These are phyloP conservation scores for Perizoma flavofasciatum DNA, from an alignment of 2,888 invertebrate genomes.

Conservation along the genomic window DNA sequence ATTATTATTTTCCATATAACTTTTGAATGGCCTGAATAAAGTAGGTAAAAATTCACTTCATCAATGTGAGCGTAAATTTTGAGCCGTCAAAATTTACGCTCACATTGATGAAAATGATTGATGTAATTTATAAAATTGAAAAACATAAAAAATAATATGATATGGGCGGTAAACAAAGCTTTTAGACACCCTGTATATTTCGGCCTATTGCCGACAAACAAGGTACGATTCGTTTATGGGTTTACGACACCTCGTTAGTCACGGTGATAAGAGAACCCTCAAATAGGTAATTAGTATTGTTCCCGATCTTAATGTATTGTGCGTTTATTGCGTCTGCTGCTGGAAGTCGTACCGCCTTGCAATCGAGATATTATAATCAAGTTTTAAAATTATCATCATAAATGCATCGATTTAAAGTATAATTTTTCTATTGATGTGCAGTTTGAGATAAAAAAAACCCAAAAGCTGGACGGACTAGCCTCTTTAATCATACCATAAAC, in stretches of 20 bases:
- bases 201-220: conserved; percentile 59
- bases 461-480: no score
- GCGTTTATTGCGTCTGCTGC: conserved; percentile 15
- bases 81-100: no score
- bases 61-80: no score
- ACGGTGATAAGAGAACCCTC: conserved; percentile 66
- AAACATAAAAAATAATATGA: no score
- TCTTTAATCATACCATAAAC: no score
- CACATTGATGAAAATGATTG: no score
- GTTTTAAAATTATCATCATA: not conserved
- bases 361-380: not conserved
- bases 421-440: no score
- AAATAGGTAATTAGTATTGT: conserved; percentile 82
- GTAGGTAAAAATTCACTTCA: no score
- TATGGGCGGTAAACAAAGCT: not conserved
- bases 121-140: no score
- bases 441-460: no score
- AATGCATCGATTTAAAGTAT: not conserved
- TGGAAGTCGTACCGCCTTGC: conserved; percentile 3
- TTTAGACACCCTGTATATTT: conserved; percentile 18
- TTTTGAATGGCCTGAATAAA: no score
- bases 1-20: no score
- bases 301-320: conserved; percentile 46
- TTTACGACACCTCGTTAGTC: conserved; percentile 77
- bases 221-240: conserved; percentile 70